phyloP scores from a whole-genome alignment of 2,888 invertebrate genomes.

The Ichneumoninae sp. region DNA sequence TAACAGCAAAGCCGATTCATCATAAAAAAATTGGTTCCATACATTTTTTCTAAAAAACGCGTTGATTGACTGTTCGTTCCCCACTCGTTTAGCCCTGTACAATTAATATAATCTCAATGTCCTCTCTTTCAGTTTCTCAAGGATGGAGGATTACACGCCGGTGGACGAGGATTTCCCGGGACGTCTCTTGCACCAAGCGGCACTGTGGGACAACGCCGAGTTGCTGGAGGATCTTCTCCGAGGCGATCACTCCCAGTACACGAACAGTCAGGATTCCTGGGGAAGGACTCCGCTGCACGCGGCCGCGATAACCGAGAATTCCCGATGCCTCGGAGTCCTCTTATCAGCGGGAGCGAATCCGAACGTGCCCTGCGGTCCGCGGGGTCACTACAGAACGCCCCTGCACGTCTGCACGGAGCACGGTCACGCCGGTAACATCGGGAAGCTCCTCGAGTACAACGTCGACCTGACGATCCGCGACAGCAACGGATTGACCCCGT shows the following conservation, averaged over 20 bases:
- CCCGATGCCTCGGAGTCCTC: constrained; percentile 90
- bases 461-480: constrained; percentile 88
- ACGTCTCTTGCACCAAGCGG: constrained; percentile 92
- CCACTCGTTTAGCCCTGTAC: neutral
- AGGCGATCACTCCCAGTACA: constrained; percentile 88
- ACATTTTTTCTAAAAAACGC: too few species aligned
- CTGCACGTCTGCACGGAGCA: constrained; percentile 93
- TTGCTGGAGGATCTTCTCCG: constrained; percentile 92
- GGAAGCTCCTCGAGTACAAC: constrained; percentile 88
- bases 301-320: constrained; percentile 92
- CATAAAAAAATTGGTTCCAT: neutral
- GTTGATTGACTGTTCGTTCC: neutral
- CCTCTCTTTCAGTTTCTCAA: neutral
- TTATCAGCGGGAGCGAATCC: constrained; percentile 90
- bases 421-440: constrained; percentile 90
- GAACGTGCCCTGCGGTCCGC: constrained; percentile 88
- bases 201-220: constrained; percentile 95
- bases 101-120: neutral
- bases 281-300: constrained; percentile 93
- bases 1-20: too few species aligned
- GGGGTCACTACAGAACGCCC: constrained; percentile 91
- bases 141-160: constrained; percentile 90
- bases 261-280: constrained; percentile 91
- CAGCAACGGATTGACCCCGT: constrained; percentile 89
- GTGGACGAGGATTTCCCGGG: constrained; percentile 93